Percentiles rank a stretch among this genome's conserved stretches.
Conservation (phyloP, 1,140 invertebrate species). For the Carposina sasakii region DNA sequence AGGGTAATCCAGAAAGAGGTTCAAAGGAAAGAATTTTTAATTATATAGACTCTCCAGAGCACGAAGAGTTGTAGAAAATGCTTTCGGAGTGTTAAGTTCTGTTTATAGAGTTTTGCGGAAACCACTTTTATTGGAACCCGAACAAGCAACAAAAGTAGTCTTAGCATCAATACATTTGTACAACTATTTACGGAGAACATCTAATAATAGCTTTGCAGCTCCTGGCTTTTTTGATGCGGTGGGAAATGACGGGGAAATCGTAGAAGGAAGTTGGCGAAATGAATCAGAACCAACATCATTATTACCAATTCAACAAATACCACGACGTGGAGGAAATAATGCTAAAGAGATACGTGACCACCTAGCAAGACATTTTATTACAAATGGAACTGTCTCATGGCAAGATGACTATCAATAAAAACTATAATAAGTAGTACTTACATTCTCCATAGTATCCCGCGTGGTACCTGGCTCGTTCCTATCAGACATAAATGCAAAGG, state of each 20-base stretch:
- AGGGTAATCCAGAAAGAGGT: slow-evolving; percentile 18
- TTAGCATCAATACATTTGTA: slow-evolving; percentile 18
- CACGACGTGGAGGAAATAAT: slow-evolving; percentile 15
- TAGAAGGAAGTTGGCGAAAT: slow-evolving; percentile 18
- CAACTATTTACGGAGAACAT: slow-evolving; percentile 15
- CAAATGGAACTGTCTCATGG: slow-evolving; percentile 16
- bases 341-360: slow-evolving; percentile 13
- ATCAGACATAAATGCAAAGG: slow-evolving; percentile 18
- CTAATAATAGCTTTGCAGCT: slow-evolving; percentile 13
- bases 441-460: not conserved
- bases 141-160: slow-evolving; percentile 13
- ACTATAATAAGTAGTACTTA: not conserved
- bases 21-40: slow-evolving; percentile 26
- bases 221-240: slow-evolving; percentile 18
- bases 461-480: not conserved
- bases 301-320: slow-evolving; percentile 13
- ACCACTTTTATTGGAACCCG: slow-evolving; percentile 11
- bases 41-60: slow-evolving; percentile 22
- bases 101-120: slow-evolving; percentile 17
- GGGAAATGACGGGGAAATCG: slow-evolving; percentile 15
- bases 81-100: slow-evolving; percentile 15
- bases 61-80: slow-evolving; percentile 20
- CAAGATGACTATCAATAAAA: slow-evolving; percentile 12
- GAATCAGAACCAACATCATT: slow-evolving; percentile 5
- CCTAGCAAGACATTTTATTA: slow-evolving; percentile 16